phyloP scores from a whole-genome alignment of 2,888 invertebrate species.

The Norana najaformis region DNA sequence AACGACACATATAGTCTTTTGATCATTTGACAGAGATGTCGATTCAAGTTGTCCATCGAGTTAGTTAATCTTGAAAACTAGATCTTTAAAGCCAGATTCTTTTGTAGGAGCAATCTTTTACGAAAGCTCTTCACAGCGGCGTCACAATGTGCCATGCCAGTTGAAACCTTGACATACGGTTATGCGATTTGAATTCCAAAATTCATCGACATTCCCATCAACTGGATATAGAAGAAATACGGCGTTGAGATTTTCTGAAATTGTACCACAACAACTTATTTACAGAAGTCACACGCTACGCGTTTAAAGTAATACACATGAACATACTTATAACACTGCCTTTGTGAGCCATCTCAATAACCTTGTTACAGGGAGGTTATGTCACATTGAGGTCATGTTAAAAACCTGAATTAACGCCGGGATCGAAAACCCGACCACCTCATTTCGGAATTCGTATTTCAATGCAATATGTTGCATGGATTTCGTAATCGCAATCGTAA shows the following conservation, averaged over 20 bases:
- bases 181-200: background rate
- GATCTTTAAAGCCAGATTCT: background rate
- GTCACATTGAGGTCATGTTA: no score
- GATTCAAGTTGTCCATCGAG: background rate
- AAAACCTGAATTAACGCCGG: no score
- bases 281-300: no score
- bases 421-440: no score
- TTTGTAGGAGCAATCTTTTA: background rate
- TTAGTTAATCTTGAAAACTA: background rate
- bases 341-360: no score
- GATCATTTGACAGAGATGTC: background rate
- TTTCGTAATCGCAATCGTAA: no score
- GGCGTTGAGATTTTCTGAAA: background rate
- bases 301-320: no score
- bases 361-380: no score
- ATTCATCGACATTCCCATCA: background rate
- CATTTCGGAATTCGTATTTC: no score
- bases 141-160: no score
- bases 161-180: background rate
- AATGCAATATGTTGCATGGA: no score
- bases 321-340: no score
- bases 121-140: background rate
- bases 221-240: background rate
- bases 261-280: background rate
- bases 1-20: background rate